Percentiles rank a stretch among this genome's conserved stretches.
Conservation (phyloP, 2,888 invertebrate genomes). For the Apocheima hispidaria region DNA sequence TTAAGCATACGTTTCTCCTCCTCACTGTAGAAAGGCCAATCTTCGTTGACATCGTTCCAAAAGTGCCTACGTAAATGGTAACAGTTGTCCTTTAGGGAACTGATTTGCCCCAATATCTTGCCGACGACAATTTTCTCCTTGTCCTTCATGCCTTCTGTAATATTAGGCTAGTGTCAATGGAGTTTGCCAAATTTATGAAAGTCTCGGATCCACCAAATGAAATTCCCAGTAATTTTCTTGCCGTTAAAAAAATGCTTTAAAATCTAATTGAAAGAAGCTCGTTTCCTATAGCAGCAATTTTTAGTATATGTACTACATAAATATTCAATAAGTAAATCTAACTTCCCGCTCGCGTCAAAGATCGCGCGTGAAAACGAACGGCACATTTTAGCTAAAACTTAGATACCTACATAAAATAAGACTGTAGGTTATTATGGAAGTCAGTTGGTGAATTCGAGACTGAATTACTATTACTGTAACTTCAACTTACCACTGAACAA, state of each 20-base stretch:
- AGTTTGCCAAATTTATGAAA: conserved; percentile 46
- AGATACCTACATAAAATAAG: not conserved
- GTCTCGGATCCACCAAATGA: conserved; percentile 21
- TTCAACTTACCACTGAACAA: conserved; percentile 90
- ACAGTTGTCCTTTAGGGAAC: conserved; percentile 94
- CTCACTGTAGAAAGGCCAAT: conserved; percentile 97
- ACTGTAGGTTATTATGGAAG: not conserved
- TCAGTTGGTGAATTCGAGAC: conserved; percentile 13
- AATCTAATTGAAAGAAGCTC: not conserved
- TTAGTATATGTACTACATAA: not conserved
- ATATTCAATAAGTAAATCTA: too few relatives aligned
- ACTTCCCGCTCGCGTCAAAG: not conserved
- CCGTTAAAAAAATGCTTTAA: not conserved
- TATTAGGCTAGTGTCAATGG: conserved; percentile 47
- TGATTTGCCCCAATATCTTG: conserved; percentile 92
- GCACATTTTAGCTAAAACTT: not conserved
- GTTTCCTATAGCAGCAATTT: not conserved
- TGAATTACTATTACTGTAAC: conserved; percentile 12
- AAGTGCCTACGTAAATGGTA: conserved; percentile 94
- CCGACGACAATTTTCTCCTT: conserved; percentile 92
- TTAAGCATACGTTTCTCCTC: conserved; percentile 95
- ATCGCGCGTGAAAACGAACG: not conserved
- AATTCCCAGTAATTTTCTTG: not conserved
- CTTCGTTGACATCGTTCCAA: conserved; percentile 97
- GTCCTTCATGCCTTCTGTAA: conserved; percentile 94